Percentiles rank a stretch among this genome's conserved stretches.
Conservation (phyloP, 1,140 invertebrate species). For the Halictus rubicundus region DNA sequence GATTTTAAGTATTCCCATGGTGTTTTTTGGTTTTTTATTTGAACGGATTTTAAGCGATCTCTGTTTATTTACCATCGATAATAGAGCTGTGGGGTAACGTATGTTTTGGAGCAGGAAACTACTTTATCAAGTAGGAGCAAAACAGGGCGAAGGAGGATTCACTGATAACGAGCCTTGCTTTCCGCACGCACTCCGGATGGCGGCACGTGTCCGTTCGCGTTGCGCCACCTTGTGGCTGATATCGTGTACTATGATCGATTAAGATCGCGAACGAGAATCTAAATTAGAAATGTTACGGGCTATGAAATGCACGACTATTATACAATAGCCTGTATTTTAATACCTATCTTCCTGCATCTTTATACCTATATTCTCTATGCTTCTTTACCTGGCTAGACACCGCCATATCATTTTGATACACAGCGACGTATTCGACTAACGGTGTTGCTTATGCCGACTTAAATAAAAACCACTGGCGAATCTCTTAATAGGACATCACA, state of each 20-base stretch:
- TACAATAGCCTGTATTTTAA: too few relatives aligned
- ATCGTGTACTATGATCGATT: neutral
- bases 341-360: too few relatives aligned
- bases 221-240: conserved; percentile 6
- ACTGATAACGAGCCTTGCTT: neutral
- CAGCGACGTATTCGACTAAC: too few relatives aligned
- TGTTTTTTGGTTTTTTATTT: too few relatives aligned
- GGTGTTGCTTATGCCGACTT: too few relatives aligned
- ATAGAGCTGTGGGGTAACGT: neutral
- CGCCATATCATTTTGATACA: too few relatives aligned
- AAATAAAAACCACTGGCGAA: too few relatives aligned
- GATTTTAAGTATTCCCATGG: too few relatives aligned
- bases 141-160: neutral
- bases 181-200: conserved; percentile 7
- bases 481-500: too few relatives aligned
- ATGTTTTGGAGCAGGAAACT: conserved; percentile 20
- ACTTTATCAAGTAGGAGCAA: conserved; percentile 33
- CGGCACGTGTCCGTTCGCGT: conserved; percentile 2
- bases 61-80: conserved; percentile 4
- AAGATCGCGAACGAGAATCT: neutral
- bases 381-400: too few relatives aligned
- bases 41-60: neutral
- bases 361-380: too few relatives aligned
- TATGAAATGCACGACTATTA: neutral
- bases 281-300: neutral